phyloP scores from a whole-genome alignment of 2,113 vertebrate genomes.

The Nesoenas mayeri region DNA sequence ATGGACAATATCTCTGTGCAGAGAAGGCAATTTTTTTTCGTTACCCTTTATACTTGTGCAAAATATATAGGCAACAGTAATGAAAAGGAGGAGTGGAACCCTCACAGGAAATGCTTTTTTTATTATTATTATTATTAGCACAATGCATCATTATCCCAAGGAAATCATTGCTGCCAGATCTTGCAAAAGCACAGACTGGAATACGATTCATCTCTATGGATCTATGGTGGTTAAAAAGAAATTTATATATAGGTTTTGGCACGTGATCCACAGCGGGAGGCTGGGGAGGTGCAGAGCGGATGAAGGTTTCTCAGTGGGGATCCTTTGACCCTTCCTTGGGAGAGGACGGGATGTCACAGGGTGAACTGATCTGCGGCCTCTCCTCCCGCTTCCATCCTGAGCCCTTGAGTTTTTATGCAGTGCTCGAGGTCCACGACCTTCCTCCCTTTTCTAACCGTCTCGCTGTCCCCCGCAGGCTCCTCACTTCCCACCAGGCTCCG shows the following conservation, averaged over 20 bases:
- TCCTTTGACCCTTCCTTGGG: neutral
- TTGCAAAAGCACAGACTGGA: neutral
- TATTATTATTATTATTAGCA: slow-evolving; percentile 33
- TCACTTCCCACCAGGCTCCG: slow-evolving; percentile 79
- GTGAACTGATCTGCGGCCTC: neutral
- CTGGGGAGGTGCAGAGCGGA: neutral
- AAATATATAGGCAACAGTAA: neutral
- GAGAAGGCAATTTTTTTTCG: neutral
- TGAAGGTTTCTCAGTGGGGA: neutral
- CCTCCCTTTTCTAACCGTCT: neutral
- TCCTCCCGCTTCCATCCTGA: neutral
- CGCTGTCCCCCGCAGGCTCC: slow-evolving; percentile 79
- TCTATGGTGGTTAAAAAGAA: neutral
- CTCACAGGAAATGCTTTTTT: slow-evolving; percentile 34
- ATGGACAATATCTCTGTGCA: neutral
- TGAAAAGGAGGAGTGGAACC: neutral
- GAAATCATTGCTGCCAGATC: slow-evolving; percentile 40
- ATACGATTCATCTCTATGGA: neutral
- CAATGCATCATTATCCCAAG: slow-evolving; percentile 51
- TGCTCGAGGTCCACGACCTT: rapidly evolving
- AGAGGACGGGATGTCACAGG: neutral
- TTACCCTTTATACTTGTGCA: neutral
- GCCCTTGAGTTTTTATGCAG: rapidly evolving
- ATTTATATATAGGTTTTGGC: neutral
- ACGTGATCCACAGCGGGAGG: neutral